A percentile compares a stretch with the other conserved stretches of the same genome.
Conservation (phyloP, 2,888 invertebrate genomes). For the Idaea straminata region DNA sequence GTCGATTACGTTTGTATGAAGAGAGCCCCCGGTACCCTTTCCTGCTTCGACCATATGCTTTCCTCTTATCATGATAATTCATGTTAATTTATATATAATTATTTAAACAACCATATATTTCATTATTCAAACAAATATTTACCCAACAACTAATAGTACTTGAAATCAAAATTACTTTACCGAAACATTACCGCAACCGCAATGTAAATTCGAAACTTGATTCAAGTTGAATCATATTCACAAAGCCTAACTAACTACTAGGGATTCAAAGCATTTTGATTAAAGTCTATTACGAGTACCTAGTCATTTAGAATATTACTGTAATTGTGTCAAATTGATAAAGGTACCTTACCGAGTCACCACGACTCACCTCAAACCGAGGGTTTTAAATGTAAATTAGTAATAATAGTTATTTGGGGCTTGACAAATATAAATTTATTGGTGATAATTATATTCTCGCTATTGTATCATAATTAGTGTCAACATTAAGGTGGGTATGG, state of each 20-base stretch:
- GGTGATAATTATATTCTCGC: not conserved
- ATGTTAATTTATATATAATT: too few relatives aligned
- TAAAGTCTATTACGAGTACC: not conserved
- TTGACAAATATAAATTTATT: not conserved
- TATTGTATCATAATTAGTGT: too few relatives aligned
- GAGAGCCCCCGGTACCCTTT: too few relatives aligned
- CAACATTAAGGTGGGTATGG: too few relatives aligned
- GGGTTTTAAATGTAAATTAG: not conserved
- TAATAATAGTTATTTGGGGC: not conserved
- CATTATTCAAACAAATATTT: not conserved
- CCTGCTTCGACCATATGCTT: too few relatives aligned
- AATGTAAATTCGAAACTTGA: slow-evolving; percentile 4
- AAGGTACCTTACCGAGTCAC: not conserved
- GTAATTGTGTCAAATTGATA: not conserved
- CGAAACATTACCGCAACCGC: not conserved
- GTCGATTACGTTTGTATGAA: too few relatives aligned
- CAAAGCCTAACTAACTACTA: not conserved
- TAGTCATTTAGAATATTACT: slow-evolving; percentile 1
- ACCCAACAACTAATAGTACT: not conserved
- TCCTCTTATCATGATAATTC: too few relatives aligned
- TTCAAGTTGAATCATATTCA: not conserved
- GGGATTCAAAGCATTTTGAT: not conserved
- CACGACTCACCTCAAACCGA: not conserved
- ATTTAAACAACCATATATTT: not conserved
- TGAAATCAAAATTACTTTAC: not conserved